Evolutionary conservation across 2,797 vertebrate genomes (phyloP).

Genomic region (Heterohyrax brucei): DNA sequence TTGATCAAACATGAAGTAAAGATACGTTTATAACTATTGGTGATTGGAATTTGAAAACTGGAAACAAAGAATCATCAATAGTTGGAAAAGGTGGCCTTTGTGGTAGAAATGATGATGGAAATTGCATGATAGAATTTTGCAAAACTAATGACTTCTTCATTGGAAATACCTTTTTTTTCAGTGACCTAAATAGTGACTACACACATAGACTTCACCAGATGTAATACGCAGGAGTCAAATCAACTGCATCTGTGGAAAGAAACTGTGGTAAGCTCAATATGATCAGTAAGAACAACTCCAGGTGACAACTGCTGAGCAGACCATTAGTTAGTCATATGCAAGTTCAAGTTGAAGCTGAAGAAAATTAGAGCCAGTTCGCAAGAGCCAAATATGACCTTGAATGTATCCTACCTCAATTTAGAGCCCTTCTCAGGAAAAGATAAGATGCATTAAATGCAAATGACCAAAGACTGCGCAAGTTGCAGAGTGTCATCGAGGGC

Average conservation of each 20-base stretch:
- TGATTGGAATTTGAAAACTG: background rate
- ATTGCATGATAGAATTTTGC: background rate
- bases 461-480: background rate
- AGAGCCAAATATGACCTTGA: background rate
- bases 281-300: background rate
- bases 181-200: background rate
- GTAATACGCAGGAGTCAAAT: background rate
- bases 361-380: background rate
- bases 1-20: background rate
- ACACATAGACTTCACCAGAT: background rate
- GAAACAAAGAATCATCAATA: background rate
- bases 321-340: background rate
- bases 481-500: background rate
- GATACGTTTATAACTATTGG: background rate
- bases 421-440: no score
- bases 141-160: no score
- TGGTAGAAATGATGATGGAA: background rate
- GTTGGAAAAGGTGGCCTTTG: no score
- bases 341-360: background rate
- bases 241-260: background rate
- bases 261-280: background rate
- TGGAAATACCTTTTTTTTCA: background rate
- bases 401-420: background rate
- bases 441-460: background rate
- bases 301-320: background rate